phyloP scores from a whole-genome alignment of 2,888 invertebrate genomes.

The Mimumesa dahlbomi region DNA sequence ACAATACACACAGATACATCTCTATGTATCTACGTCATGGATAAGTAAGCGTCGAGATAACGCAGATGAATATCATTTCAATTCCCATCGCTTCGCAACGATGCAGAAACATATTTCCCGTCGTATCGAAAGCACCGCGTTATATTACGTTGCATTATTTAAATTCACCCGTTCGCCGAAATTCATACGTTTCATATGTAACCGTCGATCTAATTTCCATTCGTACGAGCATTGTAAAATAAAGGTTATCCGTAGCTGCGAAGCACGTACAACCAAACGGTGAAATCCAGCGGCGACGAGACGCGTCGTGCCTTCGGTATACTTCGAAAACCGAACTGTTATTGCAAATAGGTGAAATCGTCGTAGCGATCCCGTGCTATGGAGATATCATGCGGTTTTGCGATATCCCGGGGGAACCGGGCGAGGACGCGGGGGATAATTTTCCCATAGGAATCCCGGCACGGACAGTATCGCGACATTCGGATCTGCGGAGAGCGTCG shows the following conservation, averaged over 20 bases:
- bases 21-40: no score
- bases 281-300: constrained; percentile 65
- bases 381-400: constrained; percentile 69
- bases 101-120: neutral
- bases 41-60: no score
- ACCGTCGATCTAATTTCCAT: constrained; percentile 70
- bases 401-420: constrained; percentile 64
- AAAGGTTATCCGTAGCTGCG: constrained; percentile 71
- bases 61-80: no score
- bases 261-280: constrained; percentile 72
- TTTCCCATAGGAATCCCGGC: constrained; percentile 71
- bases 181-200: constrained; percentile 29
- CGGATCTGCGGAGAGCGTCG: constrained; percentile 65
- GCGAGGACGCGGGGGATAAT: constrained; percentile 69
- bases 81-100: neutral
- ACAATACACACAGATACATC: no score
- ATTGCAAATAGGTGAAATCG: constrained; percentile 74
- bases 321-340: constrained; percentile 62
- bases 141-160: constrained; percentile 11
- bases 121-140: neutral
- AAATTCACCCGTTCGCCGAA: constrained; percentile 30
- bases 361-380: constrained; percentile 59
- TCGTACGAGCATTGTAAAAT: constrained; percentile 68
- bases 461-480: constrained; percentile 62
- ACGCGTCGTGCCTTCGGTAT: constrained; percentile 63